A percentile compares a stretch with the other conserved stretches of the same genome.
These are phyloP conservation scores for Heterochromis multidens DNA, from an alignment of 2,113 vertebrate species.

Conservation along the genomic window DNA sequence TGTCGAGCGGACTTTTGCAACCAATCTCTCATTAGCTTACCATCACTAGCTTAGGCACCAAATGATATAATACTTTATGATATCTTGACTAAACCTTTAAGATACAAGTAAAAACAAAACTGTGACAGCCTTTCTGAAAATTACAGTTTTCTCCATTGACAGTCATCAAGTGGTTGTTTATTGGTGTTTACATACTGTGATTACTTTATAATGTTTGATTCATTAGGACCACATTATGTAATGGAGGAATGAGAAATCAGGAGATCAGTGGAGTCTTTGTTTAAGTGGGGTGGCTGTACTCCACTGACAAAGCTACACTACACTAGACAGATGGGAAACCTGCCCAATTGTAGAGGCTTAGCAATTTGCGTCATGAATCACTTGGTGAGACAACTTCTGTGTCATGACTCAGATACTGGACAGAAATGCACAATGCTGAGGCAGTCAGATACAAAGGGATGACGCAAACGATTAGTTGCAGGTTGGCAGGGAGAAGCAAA, in stretches of 20 bases:
- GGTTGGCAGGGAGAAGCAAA: neutral
- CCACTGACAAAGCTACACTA: neutral
- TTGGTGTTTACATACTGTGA: neutral
- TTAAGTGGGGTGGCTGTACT: neutral
- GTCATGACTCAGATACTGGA: neutral
- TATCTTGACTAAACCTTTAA: neutral
- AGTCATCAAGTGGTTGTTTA: neutral
- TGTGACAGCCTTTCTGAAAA: neutral
- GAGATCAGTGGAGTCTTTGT: neutral
- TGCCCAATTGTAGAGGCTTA: conserved; percentile 3
- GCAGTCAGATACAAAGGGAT: neutral
- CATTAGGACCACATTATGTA: neutral
- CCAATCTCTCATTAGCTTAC: neutral
- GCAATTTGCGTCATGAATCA: neutral
- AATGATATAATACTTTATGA: neutral
- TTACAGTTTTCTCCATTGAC: neutral
- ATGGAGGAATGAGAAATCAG: neutral
- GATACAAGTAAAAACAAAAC: neutral
- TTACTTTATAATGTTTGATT: neutral
- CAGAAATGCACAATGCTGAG: neutral
- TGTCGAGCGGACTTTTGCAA: neutral
- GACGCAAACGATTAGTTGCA: neutral
- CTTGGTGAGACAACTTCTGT: neutral
- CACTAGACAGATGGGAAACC: neutral
- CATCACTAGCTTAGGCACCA: neutral